Evolutionary conservation across 2,888 invertebrate species (phyloP).

Genomic region (Ennomos erosarius): DNA sequence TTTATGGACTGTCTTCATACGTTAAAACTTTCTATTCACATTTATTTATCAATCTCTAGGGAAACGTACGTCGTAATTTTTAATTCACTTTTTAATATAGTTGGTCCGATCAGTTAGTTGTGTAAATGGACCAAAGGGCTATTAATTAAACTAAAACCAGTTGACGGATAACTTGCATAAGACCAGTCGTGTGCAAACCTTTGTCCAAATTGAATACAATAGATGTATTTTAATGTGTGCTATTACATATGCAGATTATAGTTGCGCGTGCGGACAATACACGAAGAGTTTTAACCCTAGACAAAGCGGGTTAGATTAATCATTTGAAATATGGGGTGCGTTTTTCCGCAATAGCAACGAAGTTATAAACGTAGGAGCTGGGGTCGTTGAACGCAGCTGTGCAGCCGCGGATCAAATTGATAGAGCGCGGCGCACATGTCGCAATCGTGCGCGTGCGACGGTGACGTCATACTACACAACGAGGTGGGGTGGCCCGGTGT

Average conservation of each 20-base stretch:
- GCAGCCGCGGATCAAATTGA: slow-evolving; percentile 79
- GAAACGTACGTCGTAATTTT: no score
- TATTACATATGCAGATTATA: slow-evolving; percentile 69
- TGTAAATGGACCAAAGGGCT: no score
- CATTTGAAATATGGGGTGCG: slow-evolving; percentile 71
- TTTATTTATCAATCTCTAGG: no score
- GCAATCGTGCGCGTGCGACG: slow-evolving; percentile 61
- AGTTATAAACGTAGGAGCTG: slow-evolving; percentile 42
- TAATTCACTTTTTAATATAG: no score
- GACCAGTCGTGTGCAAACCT: slow-evolving; percentile 16
- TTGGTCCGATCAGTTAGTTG: no score
- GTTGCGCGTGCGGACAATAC: slow-evolving; percentile 69
- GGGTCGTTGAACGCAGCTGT: slow-evolving; percentile 81
- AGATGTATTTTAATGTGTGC: slow-evolving; percentile 62
- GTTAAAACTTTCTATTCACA: no score
- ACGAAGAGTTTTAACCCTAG: slow-evolving; percentile 65
- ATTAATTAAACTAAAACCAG: slow-evolving; percentile 51
- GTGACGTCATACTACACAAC: slow-evolving; percentile 60
- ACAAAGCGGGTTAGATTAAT: slow-evolving; percentile 77
- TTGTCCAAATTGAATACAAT: slow-evolving; percentile 49
- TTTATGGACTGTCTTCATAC: no score
- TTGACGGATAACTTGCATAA: slow-evolving; percentile 48
- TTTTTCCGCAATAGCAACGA: slow-evolving; percentile 57
- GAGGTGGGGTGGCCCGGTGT: slow-evolving; percentile 33
- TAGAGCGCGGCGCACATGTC: slow-evolving; percentile 64